Conservation (phyloP, 2,113 vertebrate genomes). For the Cyprinodon tularosa region DNA sequence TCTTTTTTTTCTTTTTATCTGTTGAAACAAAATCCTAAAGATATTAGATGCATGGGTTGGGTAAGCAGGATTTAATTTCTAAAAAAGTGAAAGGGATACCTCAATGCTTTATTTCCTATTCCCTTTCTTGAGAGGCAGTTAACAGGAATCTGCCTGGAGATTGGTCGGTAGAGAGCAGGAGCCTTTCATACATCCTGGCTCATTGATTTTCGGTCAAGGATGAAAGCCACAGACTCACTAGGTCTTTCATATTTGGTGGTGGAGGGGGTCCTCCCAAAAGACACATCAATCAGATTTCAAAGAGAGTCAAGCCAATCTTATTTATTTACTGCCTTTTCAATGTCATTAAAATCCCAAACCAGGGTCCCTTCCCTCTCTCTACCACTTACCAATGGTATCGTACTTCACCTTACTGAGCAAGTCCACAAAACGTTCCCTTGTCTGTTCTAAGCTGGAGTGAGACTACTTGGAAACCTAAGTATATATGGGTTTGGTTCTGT, state of each 20-base stretch:
- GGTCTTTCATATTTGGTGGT: slow-evolving; percentile 67
- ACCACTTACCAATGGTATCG: slow-evolving; percentile 26
- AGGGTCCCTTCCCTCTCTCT: slow-evolving; percentile 36
- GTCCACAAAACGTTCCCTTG: slow-evolving; percentile 69
- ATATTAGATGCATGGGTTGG: no score
- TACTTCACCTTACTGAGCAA: slow-evolving; percentile 69
- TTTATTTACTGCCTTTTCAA: slow-evolving; percentile 78
- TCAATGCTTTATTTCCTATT: slow-evolving; percentile 29
- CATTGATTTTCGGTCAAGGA: slow-evolving; percentile 76
- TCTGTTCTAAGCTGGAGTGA: slow-evolving; percentile 20
- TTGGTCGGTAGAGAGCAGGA: slow-evolving; percentile 65
- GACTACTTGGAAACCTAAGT: neutral
- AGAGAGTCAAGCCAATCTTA: slow-evolving; percentile 69
- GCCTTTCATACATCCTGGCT: slow-evolving; percentile 70
- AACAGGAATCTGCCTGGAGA: slow-evolving; percentile 63
- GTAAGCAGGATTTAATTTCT: neutral
- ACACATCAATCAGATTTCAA: slow-evolving; percentile 80
- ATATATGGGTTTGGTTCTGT: neutral
- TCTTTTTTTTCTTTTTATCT: neutral
- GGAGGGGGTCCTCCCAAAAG: slow-evolving; percentile 70
- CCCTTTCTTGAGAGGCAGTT: slow-evolving; percentile 56
- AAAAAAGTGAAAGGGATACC: slow-evolving; percentile 2
- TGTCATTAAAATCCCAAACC: slow-evolving; percentile 70
- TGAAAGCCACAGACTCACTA: slow-evolving; percentile 77
- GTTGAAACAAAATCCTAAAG: neutral